A percentile compares a stretch with the other conserved stretches of the same genome.
phyloP scores from a whole-genome alignment of 2,797 vertebrate species.

The Fundulus diaphanus region DNA sequence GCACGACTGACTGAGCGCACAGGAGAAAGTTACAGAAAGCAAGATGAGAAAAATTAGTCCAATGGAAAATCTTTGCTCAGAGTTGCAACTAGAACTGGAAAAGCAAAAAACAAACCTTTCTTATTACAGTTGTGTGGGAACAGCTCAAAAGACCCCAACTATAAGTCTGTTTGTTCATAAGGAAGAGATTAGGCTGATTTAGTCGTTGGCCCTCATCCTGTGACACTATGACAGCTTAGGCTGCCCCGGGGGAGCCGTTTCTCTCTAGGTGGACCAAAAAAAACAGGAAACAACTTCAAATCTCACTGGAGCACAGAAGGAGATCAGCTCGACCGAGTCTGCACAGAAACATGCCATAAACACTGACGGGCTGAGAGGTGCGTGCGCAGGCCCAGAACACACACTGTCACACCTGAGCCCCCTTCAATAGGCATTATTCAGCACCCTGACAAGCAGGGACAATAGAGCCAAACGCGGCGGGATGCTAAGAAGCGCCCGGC shows the following conservation, averaged over 20 bases:
- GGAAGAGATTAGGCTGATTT: conserved; percentile 67
- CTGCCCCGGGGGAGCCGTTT: conserved; percentile 68
- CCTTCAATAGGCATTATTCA: conserved; percentile 73
- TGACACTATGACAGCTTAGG: conserved; percentile 70
- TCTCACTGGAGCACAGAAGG: conserved; percentile 62
- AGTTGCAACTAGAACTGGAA: background rate
- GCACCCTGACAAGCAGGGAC: conserved; percentile 65
- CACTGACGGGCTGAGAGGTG: conserved; percentile 36
- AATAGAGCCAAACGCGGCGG: conserved; percentile 57
- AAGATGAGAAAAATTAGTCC: conserved; percentile 14
- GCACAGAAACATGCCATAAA: conserved; percentile 62
- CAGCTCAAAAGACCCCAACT: background rate
- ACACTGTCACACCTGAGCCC: conserved; percentile 76
- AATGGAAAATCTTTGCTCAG: conserved; percentile 1
- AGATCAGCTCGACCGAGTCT: conserved; percentile 73
- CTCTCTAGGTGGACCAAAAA: conserved; percentile 72
- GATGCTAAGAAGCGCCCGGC: conserved; percentile 53
- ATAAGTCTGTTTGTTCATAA: conserved; percentile 20
- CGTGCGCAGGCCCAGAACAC: conserved; percentile 47
- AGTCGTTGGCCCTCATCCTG: conserved; percentile 58
- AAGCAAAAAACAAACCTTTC: background rate
- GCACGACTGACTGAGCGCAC: conserved; percentile 37
- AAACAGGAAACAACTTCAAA: conserved; percentile 80
- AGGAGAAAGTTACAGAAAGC: conserved; percentile 27
- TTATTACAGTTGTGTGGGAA: conserved; percentile 4